A percentile compares a stretch with the other conserved stretches of the same genome.
Evolutionary conservation across 2,888 invertebrate species (phyloP).

Genomic region (Acanthopleura granulata): DNA sequence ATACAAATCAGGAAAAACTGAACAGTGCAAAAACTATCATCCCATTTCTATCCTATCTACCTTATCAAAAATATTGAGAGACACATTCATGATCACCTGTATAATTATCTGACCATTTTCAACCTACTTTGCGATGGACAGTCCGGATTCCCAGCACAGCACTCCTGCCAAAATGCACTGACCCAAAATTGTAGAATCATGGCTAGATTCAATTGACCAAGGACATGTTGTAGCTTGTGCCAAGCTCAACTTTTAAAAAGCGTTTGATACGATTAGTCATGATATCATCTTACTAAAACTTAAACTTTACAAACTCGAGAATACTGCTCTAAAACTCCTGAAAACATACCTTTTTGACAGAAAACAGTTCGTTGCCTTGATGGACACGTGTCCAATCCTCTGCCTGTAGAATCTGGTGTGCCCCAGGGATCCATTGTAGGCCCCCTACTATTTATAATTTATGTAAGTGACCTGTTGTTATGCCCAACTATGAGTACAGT

Average conservation of each 20-base stretch:
- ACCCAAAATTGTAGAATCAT: too few species aligned
- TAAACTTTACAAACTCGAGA: background rate
- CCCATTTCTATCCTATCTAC: too few species aligned
- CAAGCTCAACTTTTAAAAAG: conserved; percentile 6
- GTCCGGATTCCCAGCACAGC: background rate
- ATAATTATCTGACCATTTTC: conserved; percentile 7
- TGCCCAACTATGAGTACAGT: too few species aligned
- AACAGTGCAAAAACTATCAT: background rate
- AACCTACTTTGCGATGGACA: background rate
- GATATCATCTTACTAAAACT: conserved; percentile 1
- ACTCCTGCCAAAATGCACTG: conserved; percentile 8
- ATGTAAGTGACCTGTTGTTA: too few species aligned
- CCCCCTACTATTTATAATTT: too few species aligned
- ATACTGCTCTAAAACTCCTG: background rate
- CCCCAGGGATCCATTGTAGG: too few species aligned
- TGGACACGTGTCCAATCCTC: background rate
- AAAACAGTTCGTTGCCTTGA: background rate
- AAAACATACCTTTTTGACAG: background rate
- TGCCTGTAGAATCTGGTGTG: too few species aligned
- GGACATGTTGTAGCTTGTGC: background rate
- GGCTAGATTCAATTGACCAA: too few species aligned
- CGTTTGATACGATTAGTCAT: conserved; percentile 7
- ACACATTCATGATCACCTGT: too few species aligned
- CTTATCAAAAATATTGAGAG: too few species aligned
- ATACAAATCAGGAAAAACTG: background rate